Evolutionary conservation across 1,140 invertebrate genomes (phyloP).

Genomic region (Cylas formicarius): DNA sequence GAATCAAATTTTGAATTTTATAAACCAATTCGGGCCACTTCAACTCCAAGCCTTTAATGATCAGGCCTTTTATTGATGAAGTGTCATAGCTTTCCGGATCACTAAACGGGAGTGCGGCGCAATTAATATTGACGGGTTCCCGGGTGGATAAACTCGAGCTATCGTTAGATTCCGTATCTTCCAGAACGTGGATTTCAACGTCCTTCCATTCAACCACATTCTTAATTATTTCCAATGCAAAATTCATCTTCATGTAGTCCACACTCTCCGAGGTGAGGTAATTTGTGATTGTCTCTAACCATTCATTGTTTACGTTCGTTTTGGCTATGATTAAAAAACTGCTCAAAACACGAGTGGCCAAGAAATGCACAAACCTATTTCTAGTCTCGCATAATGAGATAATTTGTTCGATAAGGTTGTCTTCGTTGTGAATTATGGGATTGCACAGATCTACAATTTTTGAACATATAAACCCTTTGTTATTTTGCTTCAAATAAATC

Average conservation of each 20-base stretch:
- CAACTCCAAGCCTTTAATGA: conserved; percentile 73
- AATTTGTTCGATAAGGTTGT: conserved; percentile 75
- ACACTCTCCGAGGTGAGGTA: conserved; percentile 58
- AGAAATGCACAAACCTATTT: conserved; percentile 73
- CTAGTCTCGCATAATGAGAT: conserved; percentile 68
- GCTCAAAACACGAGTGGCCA: conserved; percentile 69
- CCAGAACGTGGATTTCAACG: conserved; percentile 70
- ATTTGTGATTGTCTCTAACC: conserved; percentile 67
- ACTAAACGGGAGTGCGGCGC: conserved; percentile 60
- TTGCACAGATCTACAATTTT: conserved; percentile 71
- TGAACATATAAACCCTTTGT: conserved; percentile 69
- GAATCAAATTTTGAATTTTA: conserved; percentile 54
- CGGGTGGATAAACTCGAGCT: conserved; percentile 36
- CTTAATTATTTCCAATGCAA: conserved; percentile 76
- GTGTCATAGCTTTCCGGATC: conserved; percentile 76
- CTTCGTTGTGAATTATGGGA: conserved; percentile 69
- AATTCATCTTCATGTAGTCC: conserved; percentile 67
- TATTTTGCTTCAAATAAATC: conserved; percentile 75
- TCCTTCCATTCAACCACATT: conserved; percentile 83
- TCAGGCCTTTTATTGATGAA: conserved; percentile 73
- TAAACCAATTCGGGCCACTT: conserved; percentile 73
- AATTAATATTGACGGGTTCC: conserved; percentile 42
- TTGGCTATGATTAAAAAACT: conserved; percentile 77
- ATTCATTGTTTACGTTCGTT: conserved; percentile 66
- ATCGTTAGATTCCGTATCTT: conserved; percentile 53